Base-by-base conservation (phyloP, 2,888 invertebrate genomes). In the Synanthedon tipuliformis region DNA sequence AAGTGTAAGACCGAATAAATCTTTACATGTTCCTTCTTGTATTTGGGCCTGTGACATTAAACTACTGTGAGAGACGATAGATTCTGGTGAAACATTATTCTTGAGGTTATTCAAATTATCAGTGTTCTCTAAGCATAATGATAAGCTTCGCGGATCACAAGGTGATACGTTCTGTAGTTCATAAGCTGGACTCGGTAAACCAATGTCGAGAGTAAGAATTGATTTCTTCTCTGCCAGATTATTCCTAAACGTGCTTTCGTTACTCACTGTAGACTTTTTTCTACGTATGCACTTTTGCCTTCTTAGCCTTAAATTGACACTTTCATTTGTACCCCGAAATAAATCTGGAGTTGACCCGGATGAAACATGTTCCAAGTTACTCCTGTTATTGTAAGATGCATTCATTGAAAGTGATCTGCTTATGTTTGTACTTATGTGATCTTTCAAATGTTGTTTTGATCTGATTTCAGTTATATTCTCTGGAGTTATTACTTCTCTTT, bases 221-320 rank as follows among this genome's bases (percentile, higher is more conserved):
- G 74, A 71, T 63, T 80, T 81, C 1, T 62, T 54, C 53, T 73
- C 69, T 8, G 52, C 51, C 53, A 64, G 68, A 57, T 71, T 75
- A 13, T 63, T 69, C 57, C 73, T 78, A 63, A 72, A 75, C 50
- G 73, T 63, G 55, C 81, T 85, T 51, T 85, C 84, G 40, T 80
- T 83, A 54, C 84, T 85, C 0, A 78, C 74, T 12, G 81, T 83
- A 2, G 83, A 85, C 57, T 88, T 88, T 60, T 89, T 87, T 57
- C 89, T 80, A 3, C 90, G 75, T 13, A 90, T 89, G 61, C 90
- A 90, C 59, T 80, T 87, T 66, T 91, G 90, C 16, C 90, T 76
- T 67, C 87, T 89, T 41, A 90, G 67, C 54, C 81, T 75, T 5
- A 80, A 64, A 57, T 81, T 82, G 5, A 68, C 65, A 4, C 70